phyloP scores from a whole-genome alignment of 2,797 vertebrate genomes.

The Crenuchus spilurus region DNA sequence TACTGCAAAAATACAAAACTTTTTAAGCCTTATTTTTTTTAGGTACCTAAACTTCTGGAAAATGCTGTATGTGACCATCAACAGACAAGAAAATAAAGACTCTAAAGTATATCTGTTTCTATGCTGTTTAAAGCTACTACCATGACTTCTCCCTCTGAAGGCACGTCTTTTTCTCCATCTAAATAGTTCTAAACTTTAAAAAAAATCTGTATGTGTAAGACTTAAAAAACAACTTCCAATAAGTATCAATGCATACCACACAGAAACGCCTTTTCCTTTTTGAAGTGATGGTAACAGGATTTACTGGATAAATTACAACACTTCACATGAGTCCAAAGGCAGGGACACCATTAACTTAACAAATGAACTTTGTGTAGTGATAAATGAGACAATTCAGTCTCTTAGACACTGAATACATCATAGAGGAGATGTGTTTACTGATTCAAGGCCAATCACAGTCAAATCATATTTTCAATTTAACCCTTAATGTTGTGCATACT shows the following conservation, averaged over 20 bases:
- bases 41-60: too few species aligned
- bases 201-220: too few species aligned
- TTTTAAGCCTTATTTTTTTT: too few species aligned
- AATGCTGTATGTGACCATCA: too few species aligned
- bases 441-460: neutral
- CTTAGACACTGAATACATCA: neutral
- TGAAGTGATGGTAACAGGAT: neutral
- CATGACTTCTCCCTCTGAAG: too few species aligned
- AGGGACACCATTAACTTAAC: neutral
- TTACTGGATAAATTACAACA: neutral
- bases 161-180: too few species aligned
- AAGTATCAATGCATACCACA: neutral
- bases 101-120: too few species aligned
- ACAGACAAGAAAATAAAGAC: too few species aligned
- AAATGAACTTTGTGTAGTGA: slow-evolving; percentile 1
- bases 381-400: neutral
- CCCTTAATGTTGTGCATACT: neutral
- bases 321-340: neutral
- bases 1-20: too few species aligned
- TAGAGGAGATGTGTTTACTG: neutral
- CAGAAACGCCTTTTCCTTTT: neutral
- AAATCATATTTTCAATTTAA: slow-evolving; percentile 7
- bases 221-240: neutral
- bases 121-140: too few species aligned
- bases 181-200: too few species aligned